phyloP scores from a whole-genome alignment of 2,888 invertebrate species.

The Cybosia mesomella region DNA sequence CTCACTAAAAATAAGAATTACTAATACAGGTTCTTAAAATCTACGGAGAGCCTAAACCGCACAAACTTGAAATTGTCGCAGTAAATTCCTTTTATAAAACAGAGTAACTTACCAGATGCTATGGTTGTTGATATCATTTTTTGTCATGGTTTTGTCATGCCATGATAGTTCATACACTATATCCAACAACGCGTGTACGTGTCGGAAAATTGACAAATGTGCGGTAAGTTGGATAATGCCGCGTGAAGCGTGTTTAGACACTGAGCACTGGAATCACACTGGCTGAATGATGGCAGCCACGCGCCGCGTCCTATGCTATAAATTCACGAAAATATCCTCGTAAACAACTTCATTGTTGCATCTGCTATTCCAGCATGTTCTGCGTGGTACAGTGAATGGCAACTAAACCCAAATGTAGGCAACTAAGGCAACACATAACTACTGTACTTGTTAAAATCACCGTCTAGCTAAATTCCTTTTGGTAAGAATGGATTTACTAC shows the following conservation, averaged over 20 bases:
- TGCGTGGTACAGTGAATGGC: not conserved
- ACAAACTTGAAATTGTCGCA: too few relatives aligned
- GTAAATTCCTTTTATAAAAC: too few relatives aligned
- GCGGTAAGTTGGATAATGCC: conserved; percentile 13
- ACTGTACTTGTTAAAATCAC: not conserved
- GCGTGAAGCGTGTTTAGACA: conserved; percentile 41
- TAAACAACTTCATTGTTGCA: conserved; percentile 25
- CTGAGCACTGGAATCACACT: conserved; percentile 47
- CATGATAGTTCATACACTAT: too few relatives aligned
- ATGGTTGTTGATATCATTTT: conserved; percentile 29
- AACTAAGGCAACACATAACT: too few relatives aligned
- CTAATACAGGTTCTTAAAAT: too few relatives aligned
- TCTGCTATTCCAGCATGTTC: not conserved
- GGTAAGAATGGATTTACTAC: not conserved
- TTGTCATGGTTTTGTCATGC: conserved; percentile 45
- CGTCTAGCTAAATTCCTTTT: not conserved
- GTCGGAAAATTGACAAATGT: conserved; percentile 37
- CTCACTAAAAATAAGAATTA: too few relatives aligned
- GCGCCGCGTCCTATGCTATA: conserved; percentile 11
- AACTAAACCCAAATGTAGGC: not conserved
- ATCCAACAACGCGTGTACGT: conserved; percentile 22
- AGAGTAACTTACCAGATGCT: conserved; percentile 38
- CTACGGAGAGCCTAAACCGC: too few relatives aligned
- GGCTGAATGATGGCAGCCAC: conserved; percentile 24
- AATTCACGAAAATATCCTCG: conserved; percentile 15